These are phyloP conservation scores for Petrocephalus microphthalmus DNA, from an alignment of 2,113 vertebrate species.

Conservation along the genomic window DNA sequence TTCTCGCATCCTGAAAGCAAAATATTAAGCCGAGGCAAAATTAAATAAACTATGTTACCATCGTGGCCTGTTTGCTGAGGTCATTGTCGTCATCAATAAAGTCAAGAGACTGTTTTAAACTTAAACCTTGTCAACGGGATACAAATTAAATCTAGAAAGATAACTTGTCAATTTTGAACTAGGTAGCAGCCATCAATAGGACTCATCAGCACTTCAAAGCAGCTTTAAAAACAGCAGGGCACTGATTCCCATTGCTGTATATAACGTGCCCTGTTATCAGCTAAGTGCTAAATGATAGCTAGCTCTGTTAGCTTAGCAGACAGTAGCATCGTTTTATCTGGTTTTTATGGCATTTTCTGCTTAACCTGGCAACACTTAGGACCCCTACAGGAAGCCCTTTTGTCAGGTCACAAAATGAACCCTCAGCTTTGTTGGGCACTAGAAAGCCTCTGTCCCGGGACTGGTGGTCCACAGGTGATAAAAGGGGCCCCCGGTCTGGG, in stretches of 20 bases:
- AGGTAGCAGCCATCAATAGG: neutral
- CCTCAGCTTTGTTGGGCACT: neutral
- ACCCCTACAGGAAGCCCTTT: neutral
- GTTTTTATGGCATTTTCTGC: neutral
- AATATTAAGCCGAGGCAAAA: neutral
- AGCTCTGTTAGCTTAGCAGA: neutral
- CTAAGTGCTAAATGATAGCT: neutral
- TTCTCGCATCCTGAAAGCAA: neutral
- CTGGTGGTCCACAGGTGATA: conserved; percentile 35
- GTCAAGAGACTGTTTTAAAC: neutral
- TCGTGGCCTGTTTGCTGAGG: neutral
- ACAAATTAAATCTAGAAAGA: neutral
- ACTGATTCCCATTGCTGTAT: no score
- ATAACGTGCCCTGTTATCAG: neutral
- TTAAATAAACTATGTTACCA: neutral
- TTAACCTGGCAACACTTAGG: neutral
- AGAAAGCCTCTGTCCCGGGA: conserved; percentile 20
- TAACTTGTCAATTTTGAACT: neutral
- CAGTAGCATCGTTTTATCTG: neutral
- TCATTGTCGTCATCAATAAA: neutral
- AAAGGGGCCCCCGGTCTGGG: conserved; percentile 32
- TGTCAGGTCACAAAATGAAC: neutral
- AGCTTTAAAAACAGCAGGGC: neutral
- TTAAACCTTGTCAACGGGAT: neutral
- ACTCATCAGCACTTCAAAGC: neutral